phyloP scores from a whole-genome alignment of 2,113 vertebrate species.

The Uria lomvia region DNA sequence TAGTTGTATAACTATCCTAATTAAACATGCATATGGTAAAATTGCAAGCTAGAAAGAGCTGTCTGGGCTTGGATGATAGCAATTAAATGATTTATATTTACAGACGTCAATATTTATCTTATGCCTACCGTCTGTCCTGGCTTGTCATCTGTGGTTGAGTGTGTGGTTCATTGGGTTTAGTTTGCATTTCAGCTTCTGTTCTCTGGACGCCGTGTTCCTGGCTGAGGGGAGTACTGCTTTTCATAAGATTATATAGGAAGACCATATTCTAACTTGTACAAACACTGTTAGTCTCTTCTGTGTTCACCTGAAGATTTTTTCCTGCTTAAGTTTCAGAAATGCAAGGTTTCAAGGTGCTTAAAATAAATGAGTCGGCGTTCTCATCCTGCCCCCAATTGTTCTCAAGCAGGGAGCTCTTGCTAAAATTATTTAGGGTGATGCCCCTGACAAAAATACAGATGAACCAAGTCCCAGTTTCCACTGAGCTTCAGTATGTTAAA shows the following conservation, averaged over 20 bases:
- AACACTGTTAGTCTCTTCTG: neutral
- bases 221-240: neutral
- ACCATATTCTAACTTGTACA: neutral
- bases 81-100: constrained; percentile 44
- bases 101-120: constrained; percentile 23
- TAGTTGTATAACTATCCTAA: neutral
- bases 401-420: constrained; percentile 38
- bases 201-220: neutral
- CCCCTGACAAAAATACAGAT: constrained; percentile 48
- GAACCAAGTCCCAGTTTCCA: constrained; percentile 52
- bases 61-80: constrained; percentile 13
- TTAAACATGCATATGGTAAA: neutral
- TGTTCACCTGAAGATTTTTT: constrained; percentile 20
- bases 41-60: neutral
- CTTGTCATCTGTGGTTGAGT: neutral
- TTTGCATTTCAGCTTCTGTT: neutral
- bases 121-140: neutral
- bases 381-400: constrained; percentile 43
- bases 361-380: constrained; percentile 37
- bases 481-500: constrained; percentile 22
- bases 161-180: neutral
- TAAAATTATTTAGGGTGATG: constrained; percentile 64
- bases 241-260: neutral
- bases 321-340: constrained; percentile 3
- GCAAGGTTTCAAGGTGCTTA: constrained; percentile 6